Evolutionary conservation across 2,888 invertebrate genomes (phyloP).

Genomic region (Dolomedes plantarius): DNA sequence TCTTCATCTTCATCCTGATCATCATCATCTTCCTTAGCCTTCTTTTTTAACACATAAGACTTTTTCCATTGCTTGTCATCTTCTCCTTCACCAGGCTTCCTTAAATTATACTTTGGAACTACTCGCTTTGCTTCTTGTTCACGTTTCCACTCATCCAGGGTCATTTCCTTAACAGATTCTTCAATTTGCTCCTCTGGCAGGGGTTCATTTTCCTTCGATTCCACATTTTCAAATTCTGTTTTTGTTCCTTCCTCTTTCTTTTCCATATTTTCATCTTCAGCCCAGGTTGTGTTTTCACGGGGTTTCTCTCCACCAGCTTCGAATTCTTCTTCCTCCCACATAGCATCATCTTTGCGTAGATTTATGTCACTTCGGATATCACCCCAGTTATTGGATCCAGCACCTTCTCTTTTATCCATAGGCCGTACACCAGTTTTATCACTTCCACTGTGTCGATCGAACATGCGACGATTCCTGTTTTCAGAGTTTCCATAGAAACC

Average conservation of each 20-base stretch:
- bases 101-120: slow-evolving; percentile 91
- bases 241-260: slow-evolving; percentile 25
- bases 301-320: slow-evolving; percentile 23
- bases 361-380: slow-evolving; percentile 79
- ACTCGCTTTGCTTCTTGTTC: slow-evolving; percentile 84
- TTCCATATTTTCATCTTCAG: slow-evolving; percentile 27
- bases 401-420: slow-evolving; percentile 95
- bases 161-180: slow-evolving; percentile 81
- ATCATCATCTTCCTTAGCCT: slow-evolving; percentile 78
- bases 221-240: not conserved
- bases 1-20: slow-evolving; percentile 79
- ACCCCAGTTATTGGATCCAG: slow-evolving; percentile 97
- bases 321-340: slow-evolving; percentile 29
- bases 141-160: slow-evolving; percentile 95
- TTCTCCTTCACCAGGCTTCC: slow-evolving; percentile 95
- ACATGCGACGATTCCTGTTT: slow-evolving; percentile 89
- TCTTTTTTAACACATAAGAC: slow-evolving; percentile 80
- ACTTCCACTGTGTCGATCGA: slow-evolving; percentile 94
- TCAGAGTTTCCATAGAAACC: slow-evolving; percentile 81
- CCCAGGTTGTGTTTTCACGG: slow-evolving; percentile 11
- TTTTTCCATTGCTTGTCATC: slow-evolving; percentile 88
- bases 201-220: slow-evolving; percentile 48
- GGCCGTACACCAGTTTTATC: slow-evolving; percentile 94
- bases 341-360: slow-evolving; percentile 10
- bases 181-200: slow-evolving; percentile 75